Evolutionary conservation across 2,888 invertebrate species (phyloP), one percentile per base, ranked within the genome.

Genomic region (Tenthredo mesomela): DNA sequence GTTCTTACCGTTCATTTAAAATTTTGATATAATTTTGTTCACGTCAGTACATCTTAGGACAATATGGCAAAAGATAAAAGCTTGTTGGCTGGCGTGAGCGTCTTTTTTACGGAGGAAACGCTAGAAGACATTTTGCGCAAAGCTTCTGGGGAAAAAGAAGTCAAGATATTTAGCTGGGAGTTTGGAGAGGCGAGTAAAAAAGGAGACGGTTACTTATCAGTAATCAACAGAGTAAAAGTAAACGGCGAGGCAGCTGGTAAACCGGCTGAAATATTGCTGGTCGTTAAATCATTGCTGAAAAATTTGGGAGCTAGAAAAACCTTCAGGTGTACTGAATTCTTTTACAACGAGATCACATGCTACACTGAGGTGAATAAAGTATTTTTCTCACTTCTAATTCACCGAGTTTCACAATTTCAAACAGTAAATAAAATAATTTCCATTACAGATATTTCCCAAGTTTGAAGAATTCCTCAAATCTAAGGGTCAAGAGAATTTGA

Each of bases 121-220:
- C 89, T 95, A 0, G 90, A 93, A 87, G 92, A 93, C 85, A 93
- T 94, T 40, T 89, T 95, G 1, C 86, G 87, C 3, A 92, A 91
- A 67, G 90, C 89, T 1, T 92, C 92, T 7, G 92, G 93, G 29
- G 86, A 87, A 10, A 86, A 88, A 29, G 86, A 89, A 37, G 91
- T 93, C 1, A 90, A 92, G 77, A 90, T 94, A 29, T 91, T 92
- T 1, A 92, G 93, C 0, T 94, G 93, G 92, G 90, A 93, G 85
- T 94, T 94, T 85, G 93, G 93, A 0, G 89, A 91, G 40, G 93
- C 93, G 10, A 93, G 92, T 85, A 94, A 94, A 78, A 96, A 96
- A 91, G 97, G 97, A 0, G 96, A 97, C 89, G 96, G 95, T 0
- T 97, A 96, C 89, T 91, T 97, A 78, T 96, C 96, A 88, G 95